Base-by-base conservation (phyloP, 2,888 invertebrate species). In the Platycheirus albimanus region DNA sequence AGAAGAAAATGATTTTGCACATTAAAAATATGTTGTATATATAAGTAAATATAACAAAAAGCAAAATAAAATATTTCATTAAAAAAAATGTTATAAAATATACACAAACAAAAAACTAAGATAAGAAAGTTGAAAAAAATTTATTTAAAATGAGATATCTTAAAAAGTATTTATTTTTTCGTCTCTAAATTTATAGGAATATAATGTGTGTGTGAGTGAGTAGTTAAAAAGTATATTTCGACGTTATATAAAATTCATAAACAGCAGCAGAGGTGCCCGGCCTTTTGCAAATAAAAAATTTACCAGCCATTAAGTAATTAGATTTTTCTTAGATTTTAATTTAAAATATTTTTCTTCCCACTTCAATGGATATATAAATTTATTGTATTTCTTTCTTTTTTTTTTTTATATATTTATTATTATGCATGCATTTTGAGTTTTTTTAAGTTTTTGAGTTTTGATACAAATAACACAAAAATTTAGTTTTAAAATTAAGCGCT, bases 171-270 rank as follows among this genome's bases (percentile, higher is more conserved):
- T 79, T 74, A 61, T 51, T 58, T 67, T 74, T 66, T 83, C 56
- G 52, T 85, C 17, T 74, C 69, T 77, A 84, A 85, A 84, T 78
- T 85, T 85, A 86, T 86, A 86, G 86, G 86, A 86, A 86, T 86
- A 86, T 85, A 74, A 83, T 56, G 77, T 66, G 74, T 63, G 77
- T 58, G 74, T 63, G 63, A 77, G 38, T 71, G 69, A 72, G 69
- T 83, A 83, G 83, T 77, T 80, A 69, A 69, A 69, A 64, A 61
- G n/a, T n/a, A 76, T 76, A 70, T 71, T 66, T 71, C 45, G 66
- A 77, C 56, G 66, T 63, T 49, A n/a, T 67, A 52, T 33, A 30
- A 28, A 51, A 20, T 58, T 36, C 15, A 47, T 11, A 20, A 69
- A 52, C 45, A 49, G 36, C 43, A 43, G 33, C 28, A 38, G 49